Conservation (phyloP, 2,888 invertebrate species). For the Drosophila limbata region DNA sequence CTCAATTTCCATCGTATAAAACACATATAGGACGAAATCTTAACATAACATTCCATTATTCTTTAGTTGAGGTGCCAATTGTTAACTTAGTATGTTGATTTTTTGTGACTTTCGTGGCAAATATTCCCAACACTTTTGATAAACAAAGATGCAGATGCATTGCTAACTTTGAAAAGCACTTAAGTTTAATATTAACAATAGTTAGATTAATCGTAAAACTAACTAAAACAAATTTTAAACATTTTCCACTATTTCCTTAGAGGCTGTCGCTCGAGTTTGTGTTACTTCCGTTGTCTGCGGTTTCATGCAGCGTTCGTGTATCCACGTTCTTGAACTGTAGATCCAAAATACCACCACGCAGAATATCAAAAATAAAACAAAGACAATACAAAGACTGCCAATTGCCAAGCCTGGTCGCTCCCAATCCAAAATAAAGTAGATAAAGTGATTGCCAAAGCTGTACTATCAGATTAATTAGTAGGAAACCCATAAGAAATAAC, state of each 20-base stretch:
- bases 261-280: slow-evolving; percentile 4
- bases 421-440: slow-evolving; percentile 92
- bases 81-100: no score
- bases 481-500: not conserved
- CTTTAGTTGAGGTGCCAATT: no score
- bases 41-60: no score
- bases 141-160: not conserved
- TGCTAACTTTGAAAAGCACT: no score
- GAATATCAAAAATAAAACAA: slow-evolving; percentile 59
- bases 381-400: slow-evolving; percentile 62
- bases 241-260: not conserved
- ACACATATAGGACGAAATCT: no score
- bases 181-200: no score
- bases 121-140: not conserved
- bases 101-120: not conserved
- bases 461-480: not conserved
- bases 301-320: slow-evolving; percentile 36
- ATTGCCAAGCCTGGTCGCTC: slow-evolving; percentile 86
- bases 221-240: not conserved
- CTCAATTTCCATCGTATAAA: not conserved
- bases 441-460: slow-evolving; percentile 87
- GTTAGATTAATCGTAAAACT: no score
- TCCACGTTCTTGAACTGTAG: slow-evolving; percentile 45
- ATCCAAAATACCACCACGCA: slow-evolving; percentile 68
- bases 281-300: not conserved